phyloP scores from a whole-genome alignment of 2,113 vertebrate species.

The Alaudala cheleensis region DNA sequence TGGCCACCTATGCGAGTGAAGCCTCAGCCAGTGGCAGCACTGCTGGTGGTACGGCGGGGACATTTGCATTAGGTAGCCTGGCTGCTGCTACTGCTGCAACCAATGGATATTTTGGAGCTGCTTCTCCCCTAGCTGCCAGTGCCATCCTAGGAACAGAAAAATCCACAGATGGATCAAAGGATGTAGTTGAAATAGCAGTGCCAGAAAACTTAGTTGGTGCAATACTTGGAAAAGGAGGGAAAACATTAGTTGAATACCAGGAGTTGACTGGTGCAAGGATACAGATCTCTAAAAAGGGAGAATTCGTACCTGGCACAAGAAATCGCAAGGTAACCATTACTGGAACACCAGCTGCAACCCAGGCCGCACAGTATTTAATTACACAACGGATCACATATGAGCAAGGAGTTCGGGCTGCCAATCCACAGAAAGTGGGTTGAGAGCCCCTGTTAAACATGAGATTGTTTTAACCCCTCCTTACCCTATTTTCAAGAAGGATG shows the following conservation, averaged over 20 bases:
- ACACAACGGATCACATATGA: slow-evolving; percentile 90
- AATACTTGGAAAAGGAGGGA: slow-evolving; percentile 90
- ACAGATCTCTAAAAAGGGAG: slow-evolving; percentile 91
- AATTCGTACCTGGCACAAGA: slow-evolving; percentile 89
- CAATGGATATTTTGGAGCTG: slow-evolving; percentile 89
- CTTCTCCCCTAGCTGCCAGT: slow-evolving; percentile 87
- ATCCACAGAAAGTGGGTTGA: slow-evolving; percentile 90
- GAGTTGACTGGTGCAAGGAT: slow-evolving; percentile 92
- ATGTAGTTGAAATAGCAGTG: slow-evolving; percentile 90
- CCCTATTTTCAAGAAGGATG: slow-evolving; percentile 89
- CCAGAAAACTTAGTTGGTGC: slow-evolving; percentile 90
- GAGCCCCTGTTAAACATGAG: slow-evolving; percentile 66
- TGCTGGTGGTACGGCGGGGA: slow-evolving; percentile 84
- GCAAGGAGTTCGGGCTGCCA: slow-evolving; percentile 89
- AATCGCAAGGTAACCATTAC: slow-evolving; percentile 91
- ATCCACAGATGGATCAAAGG: slow-evolving; percentile 88
- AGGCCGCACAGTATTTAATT: slow-evolving; percentile 90
- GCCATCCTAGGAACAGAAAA: slow-evolving; percentile 89
- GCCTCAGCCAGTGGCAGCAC: slow-evolving; percentile 85
- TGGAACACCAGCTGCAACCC: slow-evolving; percentile 88
- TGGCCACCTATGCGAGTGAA: slow-evolving; percentile 89
- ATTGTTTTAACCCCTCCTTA: slow-evolving; percentile 85
- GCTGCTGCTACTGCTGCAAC: slow-evolving; percentile 90
- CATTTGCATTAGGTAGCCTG: slow-evolving; percentile 88
- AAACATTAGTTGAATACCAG: slow-evolving; percentile 89